A percentile compares a stretch with the other conserved stretches of the same genome.
These are phyloP conservation scores for Homarus gammarus DNA, from an alignment of 2,888 invertebrate species.

Conservation along the genomic window DNA sequence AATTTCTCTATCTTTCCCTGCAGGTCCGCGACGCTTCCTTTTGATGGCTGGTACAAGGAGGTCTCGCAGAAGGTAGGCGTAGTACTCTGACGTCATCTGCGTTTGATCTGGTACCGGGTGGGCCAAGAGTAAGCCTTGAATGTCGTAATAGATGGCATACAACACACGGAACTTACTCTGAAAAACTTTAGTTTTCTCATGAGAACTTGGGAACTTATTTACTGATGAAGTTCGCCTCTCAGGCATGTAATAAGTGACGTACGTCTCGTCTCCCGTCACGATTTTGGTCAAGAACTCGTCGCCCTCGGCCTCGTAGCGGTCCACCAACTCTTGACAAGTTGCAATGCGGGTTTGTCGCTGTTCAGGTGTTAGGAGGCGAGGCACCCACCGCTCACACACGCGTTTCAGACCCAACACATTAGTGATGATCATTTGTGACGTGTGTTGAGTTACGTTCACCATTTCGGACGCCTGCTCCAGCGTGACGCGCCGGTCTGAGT, in stretches of 20 bases:
- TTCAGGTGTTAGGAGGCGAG: slow-evolving; percentile 71
- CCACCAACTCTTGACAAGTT: slow-evolving; percentile 63
- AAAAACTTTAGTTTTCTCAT: slow-evolving; percentile 20
- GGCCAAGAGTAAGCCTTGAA: slow-evolving; percentile 65
- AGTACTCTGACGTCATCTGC: slow-evolving; percentile 60
- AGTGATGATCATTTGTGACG: slow-evolving; percentile 58
- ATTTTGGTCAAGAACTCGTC: slow-evolving; percentile 62
- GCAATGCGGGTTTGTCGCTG: slow-evolving; percentile 68
- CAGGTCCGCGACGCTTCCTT: slow-evolving; percentile 43
- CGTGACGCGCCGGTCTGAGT: slow-evolving; percentile 60
- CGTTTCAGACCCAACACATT: slow-evolving; percentile 71
- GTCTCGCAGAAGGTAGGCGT: slow-evolving; percentile 62
- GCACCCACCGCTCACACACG: slow-evolving; percentile 74
- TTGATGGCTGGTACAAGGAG: slow-evolving; percentile 62
- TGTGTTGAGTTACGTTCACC: slow-evolving; percentile 55
- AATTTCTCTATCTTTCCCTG: slow-evolving; percentile 48
- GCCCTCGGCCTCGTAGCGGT: slow-evolving; percentile 69
- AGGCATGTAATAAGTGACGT: slow-evolving; percentile 66
- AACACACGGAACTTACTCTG: slow-evolving; percentile 52
- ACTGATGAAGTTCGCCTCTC: slow-evolving; percentile 53
- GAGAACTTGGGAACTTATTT: background rate
- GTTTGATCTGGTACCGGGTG: slow-evolving; percentile 64
- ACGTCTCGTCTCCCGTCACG: slow-evolving; percentile 71
- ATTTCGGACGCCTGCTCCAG: slow-evolving; percentile 68
- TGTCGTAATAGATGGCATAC: slow-evolving; percentile 69